Base-by-base conservation (phyloP, 2,888 invertebrate genomes). In the Diaperis boleti region DNA sequence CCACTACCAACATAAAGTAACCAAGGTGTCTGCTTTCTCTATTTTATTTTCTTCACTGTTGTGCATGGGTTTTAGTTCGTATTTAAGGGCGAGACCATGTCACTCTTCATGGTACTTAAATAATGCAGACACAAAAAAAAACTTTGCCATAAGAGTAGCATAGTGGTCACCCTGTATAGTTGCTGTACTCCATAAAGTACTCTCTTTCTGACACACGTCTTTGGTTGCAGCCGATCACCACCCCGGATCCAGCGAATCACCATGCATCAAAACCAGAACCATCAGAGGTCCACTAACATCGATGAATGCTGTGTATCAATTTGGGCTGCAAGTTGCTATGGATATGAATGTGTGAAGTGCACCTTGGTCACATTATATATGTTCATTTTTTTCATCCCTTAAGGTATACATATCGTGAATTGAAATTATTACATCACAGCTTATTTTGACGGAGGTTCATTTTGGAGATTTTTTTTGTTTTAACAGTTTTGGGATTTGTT, bases 181-280 rank as follows among this genome's bases (percentile, higher is more conserved):
- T n/a, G n/a, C n/a, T n/a, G n/a, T n/a, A n/a, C n/a, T n/a, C n/a
- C n/a, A n/a, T n/a, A n/a, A n/a, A n/a, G n/a, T n/a, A n/a, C n/a
- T n/a, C 22, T 22, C 7, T 37, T 10, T 22, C 35, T 57, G 13
- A 49, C 8, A 35, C 17, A 22, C 22, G 6, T 37, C n/a, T 54
- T 41, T 42, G 18, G 26, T 85, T 84, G 35, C 86, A 91, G 90
- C 92, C 92, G 79, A 88, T 91, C 84, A 92, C 89, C 86, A 89
- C 91, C 80, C 88, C 91, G 81, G 92, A 92, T 84, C 90, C 91
- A 83, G 90, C 90, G 81, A 92, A 91, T 84, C 92, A 92, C 84
- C 90, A 90, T 85, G 83, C 90, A 79, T 82, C 84, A 82, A 91
- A 92, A 84, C 88, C 90, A 82, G 92, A 92, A 85, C 89, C 90